phyloP scores from a whole-genome alignment of 2,113 vertebrate species.

The Rhabdomys dilectus region DNA sequence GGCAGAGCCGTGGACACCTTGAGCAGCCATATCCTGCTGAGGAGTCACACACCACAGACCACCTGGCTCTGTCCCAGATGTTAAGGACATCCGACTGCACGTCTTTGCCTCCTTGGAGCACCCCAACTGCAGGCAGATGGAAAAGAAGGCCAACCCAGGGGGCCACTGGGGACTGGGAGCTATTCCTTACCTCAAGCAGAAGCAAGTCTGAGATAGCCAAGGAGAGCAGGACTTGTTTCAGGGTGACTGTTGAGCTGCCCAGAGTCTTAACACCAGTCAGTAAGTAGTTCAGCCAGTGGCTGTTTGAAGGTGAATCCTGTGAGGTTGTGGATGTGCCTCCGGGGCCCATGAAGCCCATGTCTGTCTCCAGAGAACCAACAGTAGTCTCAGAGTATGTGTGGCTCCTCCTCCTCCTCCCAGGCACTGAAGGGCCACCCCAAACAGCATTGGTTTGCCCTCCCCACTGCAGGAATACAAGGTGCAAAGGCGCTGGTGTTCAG shows the following conservation, averaged over 20 bases:
- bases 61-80: neutral
- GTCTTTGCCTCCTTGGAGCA: too few relatives aligned
- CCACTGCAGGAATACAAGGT: too few relatives aligned
- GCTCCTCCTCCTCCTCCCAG: neutral
- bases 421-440: neutral
- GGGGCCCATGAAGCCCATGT: neutral
- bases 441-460: too few relatives aligned
- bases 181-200: too few relatives aligned
- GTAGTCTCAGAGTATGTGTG: neutral
- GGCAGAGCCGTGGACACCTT: neutral
- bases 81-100: neutral
- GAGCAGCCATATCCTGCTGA: too few relatives aligned
- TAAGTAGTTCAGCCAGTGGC: too few relatives aligned
- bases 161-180: neutral
- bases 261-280: rapidly evolving
- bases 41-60: neutral
- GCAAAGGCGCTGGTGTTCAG: neutral
- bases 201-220: rapidly evolving
- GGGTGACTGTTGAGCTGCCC: neutral
- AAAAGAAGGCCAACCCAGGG: neutral
- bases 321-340: too few relatives aligned
- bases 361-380: neutral
- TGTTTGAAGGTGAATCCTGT: neutral
- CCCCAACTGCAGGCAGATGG: neutral
- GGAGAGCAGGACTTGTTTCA: too few relatives aligned